A percentile compares a stretch with the other conserved stretches of the same genome.
Conservation (phyloP, 2,888 invertebrate genomes). For the Galerucella calmariensis region DNA sequence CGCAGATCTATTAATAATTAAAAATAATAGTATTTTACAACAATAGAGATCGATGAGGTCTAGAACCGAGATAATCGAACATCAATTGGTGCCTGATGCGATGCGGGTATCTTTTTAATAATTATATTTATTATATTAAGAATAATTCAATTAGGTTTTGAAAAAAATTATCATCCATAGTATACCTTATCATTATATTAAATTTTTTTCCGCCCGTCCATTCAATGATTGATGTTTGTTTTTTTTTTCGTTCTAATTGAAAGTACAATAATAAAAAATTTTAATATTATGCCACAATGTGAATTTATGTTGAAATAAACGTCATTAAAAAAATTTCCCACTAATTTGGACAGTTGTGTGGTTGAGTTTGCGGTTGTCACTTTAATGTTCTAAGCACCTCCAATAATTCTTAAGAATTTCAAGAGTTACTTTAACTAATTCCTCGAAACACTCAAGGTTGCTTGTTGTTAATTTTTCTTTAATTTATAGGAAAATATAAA, state of each 20-base stretch:
- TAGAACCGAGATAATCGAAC: conserved; percentile 27
- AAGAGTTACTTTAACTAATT: too few species aligned
- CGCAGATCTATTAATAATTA: conserved; percentile 54
- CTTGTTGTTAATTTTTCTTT: too few species aligned
- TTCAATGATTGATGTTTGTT: neutral
- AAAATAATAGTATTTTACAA: conserved; percentile 54
- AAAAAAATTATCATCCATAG: neutral
- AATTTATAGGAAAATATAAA: neutral
- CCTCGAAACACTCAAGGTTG: too few species aligned
- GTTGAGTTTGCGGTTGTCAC: too few species aligned
- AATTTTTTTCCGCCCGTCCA: neutral
- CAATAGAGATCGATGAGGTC: conserved; percentile 47
- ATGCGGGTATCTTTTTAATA: conserved; percentile 20
- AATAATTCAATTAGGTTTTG: conserved; percentile 18
- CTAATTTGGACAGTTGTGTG: too few species aligned
- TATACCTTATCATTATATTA: neutral
- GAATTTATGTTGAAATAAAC: too few species aligned
- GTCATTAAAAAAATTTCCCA: too few species aligned
- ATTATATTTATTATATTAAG: conserved; percentile 16
- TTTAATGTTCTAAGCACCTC: too few species aligned
- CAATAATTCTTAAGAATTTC: too few species aligned
- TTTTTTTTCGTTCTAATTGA: neutral
- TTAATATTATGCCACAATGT: neutral
- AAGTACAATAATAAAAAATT: neutral
- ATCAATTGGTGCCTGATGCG: conserved; percentile 14